Evolutionary conservation across 1,140 invertebrate species (phyloP), one percentile per base, ranked within the genome.

Genomic region (Cydia pomonella): DNA sequence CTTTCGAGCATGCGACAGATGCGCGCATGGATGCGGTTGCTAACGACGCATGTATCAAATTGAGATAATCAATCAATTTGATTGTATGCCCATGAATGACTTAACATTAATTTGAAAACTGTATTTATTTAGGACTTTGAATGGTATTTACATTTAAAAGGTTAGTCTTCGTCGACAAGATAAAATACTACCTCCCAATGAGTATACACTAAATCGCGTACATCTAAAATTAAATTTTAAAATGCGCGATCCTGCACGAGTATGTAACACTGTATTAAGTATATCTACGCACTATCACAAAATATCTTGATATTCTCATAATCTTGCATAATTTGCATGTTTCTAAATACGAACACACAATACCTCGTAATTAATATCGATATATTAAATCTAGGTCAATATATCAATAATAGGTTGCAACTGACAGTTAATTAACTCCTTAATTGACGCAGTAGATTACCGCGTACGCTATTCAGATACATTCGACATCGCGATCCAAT

Each of bases 61-160:
- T 82, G 83, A 84, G 83, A 91, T 91, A 91, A 92, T 92, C 91
- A 91, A 91, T 92, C 90, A 91, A 86, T 88, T 81, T 88, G 86
- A 91, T 90, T 90, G 85, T 88, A 87, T 91, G 87, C 89, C 86
- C 85, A 83, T 81, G 73, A 38, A 50, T 83, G 80, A 82, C 77
- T 80, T 78, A 75, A 80, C 69, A 73, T 77, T 23, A 74, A 75
- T 77, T 77, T 63, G 69, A 73, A 66, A 59, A 73, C 50, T 63
- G 21, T 76, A 75, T 44, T 80, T 75, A 81, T 77, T 79, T 76
- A 66, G 76, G 74, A 79, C 77, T 76, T 73, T 66, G 64, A 59
- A 59, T 21, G 53, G 21, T 23, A 59, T 59, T 23, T 6, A 59
- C 53, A 12, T 59, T 53, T 53, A 0, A 59, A n/a, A 59, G 21